These are phyloP conservation scores for Stegodyphus dumicola DNA, from an alignment of 1,140 invertebrate species.

Conservation along the genomic window DNA sequence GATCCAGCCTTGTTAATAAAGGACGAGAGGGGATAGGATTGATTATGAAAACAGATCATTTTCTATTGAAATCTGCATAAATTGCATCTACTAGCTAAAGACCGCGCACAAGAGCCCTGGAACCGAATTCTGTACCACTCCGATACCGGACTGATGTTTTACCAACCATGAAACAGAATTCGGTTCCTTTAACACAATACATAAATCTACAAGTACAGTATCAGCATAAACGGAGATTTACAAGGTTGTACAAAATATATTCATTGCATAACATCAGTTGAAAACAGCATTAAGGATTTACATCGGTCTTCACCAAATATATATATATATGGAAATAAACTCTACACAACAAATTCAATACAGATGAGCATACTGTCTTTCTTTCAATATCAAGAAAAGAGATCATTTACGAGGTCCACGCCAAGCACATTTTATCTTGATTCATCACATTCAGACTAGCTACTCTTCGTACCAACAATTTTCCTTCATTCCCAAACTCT, in stretches of 20 bases:
- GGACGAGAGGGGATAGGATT: constrained; percentile 17
- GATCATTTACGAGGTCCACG: neutral
- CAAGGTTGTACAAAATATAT: constrained; percentile 13
- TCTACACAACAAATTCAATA: constrained; percentile 18
- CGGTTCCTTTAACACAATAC: constrained; percentile 10
- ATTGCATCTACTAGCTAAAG: constrained; percentile 10
- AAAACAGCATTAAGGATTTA: neutral
- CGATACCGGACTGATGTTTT: constrained; percentile 30
- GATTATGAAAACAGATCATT: constrained; percentile 40
- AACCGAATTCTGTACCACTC: constrained; percentile 35
- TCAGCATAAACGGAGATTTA: neutral
- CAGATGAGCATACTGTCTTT: constrained; percentile 12
- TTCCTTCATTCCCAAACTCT: too few species aligned
- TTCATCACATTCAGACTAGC: too few species aligned
- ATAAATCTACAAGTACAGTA: neutral
- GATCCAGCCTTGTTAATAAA: constrained; percentile 44
- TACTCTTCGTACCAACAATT: too few species aligned
- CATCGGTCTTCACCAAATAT: constrained; percentile 8
- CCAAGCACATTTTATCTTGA: too few species aligned
- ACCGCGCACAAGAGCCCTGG: neutral
- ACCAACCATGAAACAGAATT: constrained; percentile 15
- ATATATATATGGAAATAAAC: constrained; percentile 1
- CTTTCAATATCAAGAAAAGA: constrained; percentile 1
- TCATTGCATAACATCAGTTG: constrained; percentile 6
- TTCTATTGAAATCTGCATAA: neutral